Evolutionary conservation across 2,888 invertebrate species (phyloP), one percentile per base, ranked within the genome.

Genomic region (Machimus atricapillus): DNA sequence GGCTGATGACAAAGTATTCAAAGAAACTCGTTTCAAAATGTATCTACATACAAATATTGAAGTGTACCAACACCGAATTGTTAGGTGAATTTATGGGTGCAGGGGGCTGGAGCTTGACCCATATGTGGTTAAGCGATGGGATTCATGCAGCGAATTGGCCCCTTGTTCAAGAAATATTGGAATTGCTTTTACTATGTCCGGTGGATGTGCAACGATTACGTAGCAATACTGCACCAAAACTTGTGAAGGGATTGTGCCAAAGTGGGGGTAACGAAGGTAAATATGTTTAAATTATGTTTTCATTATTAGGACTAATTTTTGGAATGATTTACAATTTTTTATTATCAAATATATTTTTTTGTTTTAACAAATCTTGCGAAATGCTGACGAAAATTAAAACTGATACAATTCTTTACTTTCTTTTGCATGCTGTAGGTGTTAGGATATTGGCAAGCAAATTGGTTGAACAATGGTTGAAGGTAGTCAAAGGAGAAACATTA

Each of bases 1-100:
- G 98, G 92, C 95, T 98, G 91, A 98, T 98, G 98, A 97, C 96
- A 78, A 98, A 98, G 92, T 98, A 97, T 94, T 98, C 98, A 1
- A 97, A 97, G 92, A 98, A 98, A 93, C 94, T 98, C 89, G 98
- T 98, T 86, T 98, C 97, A 90, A 98, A 98, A 94, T 98, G 98
- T 93, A 97, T 98, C 90, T 98, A 98, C 91, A 96, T 98, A 90
- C 97, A 98, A 92, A 98, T 98, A 90, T 93, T 98, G 87, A 97
- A 97, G 92, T 96, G 96, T 88, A 98, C 98, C 14, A 95, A 96
- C 91, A 95, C 96, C 7, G 96, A 96, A 89, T 94, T 98, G 88
- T 93, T 98, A 86, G 96, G 96, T 88, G 95, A 96, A 94, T 98
- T 98, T 92, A 97, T 98, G 96, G 95, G 95, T 87, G 96, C 95